Evolutionary conservation across 2,888 invertebrate species (phyloP).

Genomic region (Drosophila mayaguana): DNA sequence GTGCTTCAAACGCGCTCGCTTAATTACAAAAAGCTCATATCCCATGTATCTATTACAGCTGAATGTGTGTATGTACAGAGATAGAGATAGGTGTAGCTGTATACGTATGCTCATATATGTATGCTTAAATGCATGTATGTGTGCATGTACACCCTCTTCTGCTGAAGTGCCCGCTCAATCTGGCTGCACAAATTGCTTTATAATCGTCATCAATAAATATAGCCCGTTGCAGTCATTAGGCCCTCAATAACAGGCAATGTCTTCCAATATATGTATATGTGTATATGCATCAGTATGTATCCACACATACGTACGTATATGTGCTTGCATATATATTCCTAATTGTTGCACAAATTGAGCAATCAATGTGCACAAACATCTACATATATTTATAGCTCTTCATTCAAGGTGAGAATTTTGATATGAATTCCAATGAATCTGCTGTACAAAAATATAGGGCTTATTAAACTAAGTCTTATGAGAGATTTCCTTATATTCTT

Average conservation of each 20-base stretch:
- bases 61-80: neutral
- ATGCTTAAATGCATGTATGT: neutral
- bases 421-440: neutral
- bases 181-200: slow-evolving; percentile 73
- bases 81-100: neutral
- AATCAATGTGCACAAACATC: slow-evolving; percentile 35
- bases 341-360: slow-evolving; percentile 55
- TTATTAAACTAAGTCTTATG: too few relatives aligned
- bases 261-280: slow-evolving; percentile 9
- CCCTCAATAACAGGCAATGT: slow-evolving; percentile 13
- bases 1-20: slow-evolving; percentile 49
- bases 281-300: neutral
- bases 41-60: slow-evolving; percentile 1
- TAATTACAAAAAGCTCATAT: slow-evolving; percentile 61
- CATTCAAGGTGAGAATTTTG: slow-evolving; percentile 5
- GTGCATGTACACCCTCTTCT: neutral
- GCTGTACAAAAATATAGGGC: neutral
- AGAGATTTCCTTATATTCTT: neutral
- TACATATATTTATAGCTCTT: neutral
- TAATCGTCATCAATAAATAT: slow-evolving; percentile 78
- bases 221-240: slow-evolving; percentile 70
- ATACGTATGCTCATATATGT: neutral
- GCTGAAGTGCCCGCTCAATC: neutral
- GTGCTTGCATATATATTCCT: neutral
- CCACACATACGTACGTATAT: neutral